Evolutionary conservation across 2,888 invertebrate species (phyloP), one percentile per base, ranked within the genome.

Genomic region (Eristalis tenax): DNA sequence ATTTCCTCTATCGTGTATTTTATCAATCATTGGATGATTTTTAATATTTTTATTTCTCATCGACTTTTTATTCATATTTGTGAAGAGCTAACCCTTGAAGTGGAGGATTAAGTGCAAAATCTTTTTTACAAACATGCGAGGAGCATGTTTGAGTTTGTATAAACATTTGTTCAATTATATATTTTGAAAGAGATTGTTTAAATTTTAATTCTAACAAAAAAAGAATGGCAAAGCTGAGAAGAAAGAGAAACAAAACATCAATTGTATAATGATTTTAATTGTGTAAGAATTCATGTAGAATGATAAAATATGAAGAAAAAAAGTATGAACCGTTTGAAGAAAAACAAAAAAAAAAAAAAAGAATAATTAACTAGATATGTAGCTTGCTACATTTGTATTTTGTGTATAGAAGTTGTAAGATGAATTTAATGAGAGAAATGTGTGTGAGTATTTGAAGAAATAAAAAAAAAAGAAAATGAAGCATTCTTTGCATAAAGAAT

Each of bases 391-490:
- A 66, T 59, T 35, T 64, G n/a, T 32, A 23, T 70, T 66, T 70
- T 75, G 64, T 63, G 79, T 79, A 64, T 43, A 79, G 23, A 77
- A 79, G 43, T 59, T 77, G 38, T 68, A 77, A 65, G 32, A 63
- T 22, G 50, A 59, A 57, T 50, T 50, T 18, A 63, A 61, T 10
- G 0, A 59, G 32, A 61, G 74, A 26, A 43, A 13, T 65, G 59
- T 59, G 43, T n/a, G 63, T 71, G 78, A 65, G 65, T 76, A 28
- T 43, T 75, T 28, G 65, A 69, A 50, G 38, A 28, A 1, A 63
- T 28, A 28, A 68, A 22, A 32, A 22, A 32, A 26, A 64, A 50
- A 22, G 26, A 26, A n/a, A 32, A 8, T 10, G 5, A 35, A 50
- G 61, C 26, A 23, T 32, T 65, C 26, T n/a, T 69, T 78, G 50